Evolutionary conservation across 2,113 vertebrate species (phyloP), one percentile per base, ranked within the genome.

Genomic region (Notarius lentiginosus): DNA sequence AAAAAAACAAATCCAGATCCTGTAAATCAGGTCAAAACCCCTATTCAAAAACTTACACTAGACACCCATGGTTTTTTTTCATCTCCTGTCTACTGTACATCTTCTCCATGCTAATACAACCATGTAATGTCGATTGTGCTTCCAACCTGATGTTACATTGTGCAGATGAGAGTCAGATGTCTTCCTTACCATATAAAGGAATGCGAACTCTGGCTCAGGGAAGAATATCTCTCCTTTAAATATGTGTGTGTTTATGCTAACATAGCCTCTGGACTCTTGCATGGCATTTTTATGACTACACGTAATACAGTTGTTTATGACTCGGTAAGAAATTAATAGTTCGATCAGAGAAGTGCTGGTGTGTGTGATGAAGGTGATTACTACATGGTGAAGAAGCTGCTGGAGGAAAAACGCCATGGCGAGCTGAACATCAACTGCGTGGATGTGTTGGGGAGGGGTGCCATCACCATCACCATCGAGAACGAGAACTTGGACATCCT

Each of bases 311-410:
- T 30, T 70, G 49, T 70, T n/a, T 83, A 66, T 11, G 14, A 73
- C 14, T 73, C 27, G 1, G 10, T 41, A 22, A 65, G 41, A 56
- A 56, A 34, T 15, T 24, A 5, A 60, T 41, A 63, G 72, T 75
- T 49, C 15, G 41, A 55, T 53, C 22, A 79, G 76, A 56, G 51
- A 27, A 70, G 41, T 58, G 27, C 58, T 60, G 53, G 51, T 80
- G 41, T 58, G 34, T 87, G 72, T 34, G 86, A 68, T 90, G 72
- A 90, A 99, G 98, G 98, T 93, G 98, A 99, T 93, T 99, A 98
- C 94, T 99, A 99, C 92, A 99, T 99, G 98, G 98, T 99, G 95
- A 99, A 99, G 95, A 99, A 97, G 83, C 97, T 99, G 68, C 94
- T 99, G 41, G 98, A 98, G 90, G 97, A 99, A 91, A 99, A 99